Base-by-base conservation (phyloP, 23 tunicate species). In the Oikopleura vanhoeffeni region DNA sequence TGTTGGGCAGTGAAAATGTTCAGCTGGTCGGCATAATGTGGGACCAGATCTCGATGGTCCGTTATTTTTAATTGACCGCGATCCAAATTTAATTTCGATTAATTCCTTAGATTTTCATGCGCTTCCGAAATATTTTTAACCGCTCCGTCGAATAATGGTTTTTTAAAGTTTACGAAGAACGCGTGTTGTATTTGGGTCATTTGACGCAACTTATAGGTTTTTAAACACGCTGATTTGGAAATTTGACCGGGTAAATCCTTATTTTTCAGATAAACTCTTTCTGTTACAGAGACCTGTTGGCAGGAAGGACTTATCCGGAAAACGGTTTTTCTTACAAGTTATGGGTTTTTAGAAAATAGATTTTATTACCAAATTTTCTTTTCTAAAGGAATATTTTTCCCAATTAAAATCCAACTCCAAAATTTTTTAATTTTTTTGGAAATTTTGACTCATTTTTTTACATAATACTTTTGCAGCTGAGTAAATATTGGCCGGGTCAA, bases 11-110 rank as follows among this genome's bases (percentile, higher is more conserved):
- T 30, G n/a, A n/a, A n/a, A n/a, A 71, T 71, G 79, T 71, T 71
- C 35, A 32, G 79, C n/a, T 71, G 79, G 79, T 18, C 27, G 35
- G 32, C 35, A 13, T 30, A 38, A 71, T 2, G 79, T 71, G 36
- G 79, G 3, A 28, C 27, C 27, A 71, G 79, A 71, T 30, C 34
- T 2, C 27, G 32, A 71, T 71, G 79, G 79, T 18, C 79, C 36
- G 32, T 71, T n/a, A n/a, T n/a, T 18, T 71, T 71, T 71, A 2
- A 71, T 71, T 30, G 79, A 71, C 38, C 79, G 79, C 27, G 79
- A 71, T 71, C 79, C 79, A 71, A 71, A 28, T 2, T 3, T 71
- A n/a, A 13, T 71, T 71, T 71, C 35, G 79, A 18, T 38, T 18
- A 18, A 71, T 71, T 71, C 79, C 32, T 38, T 33, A 71, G n/a